A percentile compares a stretch with the other conserved stretches of the same genome.
phyloP scores from a whole-genome alignment of 2,797 vertebrate genomes.

The Danio aesculapii region DNA sequence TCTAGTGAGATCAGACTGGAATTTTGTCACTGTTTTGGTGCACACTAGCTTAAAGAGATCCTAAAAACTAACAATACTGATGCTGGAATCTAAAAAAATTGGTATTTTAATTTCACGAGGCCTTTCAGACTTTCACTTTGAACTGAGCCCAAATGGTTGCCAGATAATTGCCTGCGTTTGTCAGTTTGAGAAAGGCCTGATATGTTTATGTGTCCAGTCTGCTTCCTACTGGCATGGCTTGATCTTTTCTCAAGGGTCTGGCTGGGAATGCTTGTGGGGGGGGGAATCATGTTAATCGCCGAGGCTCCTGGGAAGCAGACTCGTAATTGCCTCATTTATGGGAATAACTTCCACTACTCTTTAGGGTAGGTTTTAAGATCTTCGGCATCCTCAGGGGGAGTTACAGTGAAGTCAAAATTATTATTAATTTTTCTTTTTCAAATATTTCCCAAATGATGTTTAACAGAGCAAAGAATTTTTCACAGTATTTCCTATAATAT shows the following conservation, averaged over 20 bases:
- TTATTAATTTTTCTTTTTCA: no score
- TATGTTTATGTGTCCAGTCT: constrained; percentile 77
- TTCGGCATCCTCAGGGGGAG: background rate
- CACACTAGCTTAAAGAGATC: no score
- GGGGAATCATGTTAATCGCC: constrained; percentile 45
- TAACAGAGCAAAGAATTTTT: no score
- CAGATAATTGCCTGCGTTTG: constrained; percentile 16
- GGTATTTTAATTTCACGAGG: no score
- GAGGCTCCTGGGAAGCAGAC: constrained; percentile 56
- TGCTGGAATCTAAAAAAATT: no score
- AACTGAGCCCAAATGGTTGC: constrained; percentile 11
- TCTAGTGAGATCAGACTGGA: no score
- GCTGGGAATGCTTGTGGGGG: constrained; percentile 31
- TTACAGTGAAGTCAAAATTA: no score
- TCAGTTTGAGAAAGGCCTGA: constrained; percentile 66
- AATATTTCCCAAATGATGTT: no score
- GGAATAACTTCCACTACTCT: constrained; percentile 38
- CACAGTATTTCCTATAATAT: no score
- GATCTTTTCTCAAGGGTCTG: constrained; percentile 63
- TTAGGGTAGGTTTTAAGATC: constrained; percentile 39
- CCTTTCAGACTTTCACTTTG: background rate
- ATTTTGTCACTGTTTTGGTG: no score
- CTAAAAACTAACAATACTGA: no score
- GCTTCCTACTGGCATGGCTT: constrained; percentile 75
- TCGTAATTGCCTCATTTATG: constrained; percentile 57